Base-by-base conservation (phyloP, 2,888 invertebrate species). In the Laothoe populi region DNA sequence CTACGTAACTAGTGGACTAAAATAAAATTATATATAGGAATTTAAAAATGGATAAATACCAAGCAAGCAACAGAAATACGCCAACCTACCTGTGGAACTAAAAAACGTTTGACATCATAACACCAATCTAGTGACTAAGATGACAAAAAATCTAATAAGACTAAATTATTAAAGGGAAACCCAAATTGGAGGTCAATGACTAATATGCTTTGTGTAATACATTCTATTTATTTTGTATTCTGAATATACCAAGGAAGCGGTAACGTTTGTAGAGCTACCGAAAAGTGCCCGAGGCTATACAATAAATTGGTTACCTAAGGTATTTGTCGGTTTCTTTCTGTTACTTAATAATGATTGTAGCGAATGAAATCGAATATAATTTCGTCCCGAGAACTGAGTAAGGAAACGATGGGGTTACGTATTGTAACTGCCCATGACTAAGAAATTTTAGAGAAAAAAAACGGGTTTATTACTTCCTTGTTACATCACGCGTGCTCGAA, bases 331-430 rank as follows among this genome's bases (percentile, higher is more conserved):
- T 81, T 86, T 85, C 85, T 82, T 78, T 70, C 72, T 65, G 70
- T 72, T 67, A 62, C 73, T 70, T 82, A 79, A n/a, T n/a, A n/a
- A 83, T 84, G 82, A 85, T 79, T 71, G 67, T 66, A 61, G 63
- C 26, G 26, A 70, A 71, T 62, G 65, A 72, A 70, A 74, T 79
- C 76, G 70, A 77, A 78, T 68, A 81, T 91, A 90, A 92, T 92
- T 90, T 87, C 79, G 82, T 91, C 86, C 88, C 84, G 79, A 87
- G 90, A 90, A 88, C 73, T 73, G 83, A 81, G 80, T 74, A 83
- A 85, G 86, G 84, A 86, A 88, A 87, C 78, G 84, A 80, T 78
- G 79, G 83, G 79, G 84, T 84, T 88, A 86, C 87, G 87, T 83
- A 86, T 81, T 73, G 82, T 78, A 82, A 81, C 76, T 71, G 79